Conservation (phyloP, 2,797 vertebrate species). For the Tadarida brasiliensis region DNA sequence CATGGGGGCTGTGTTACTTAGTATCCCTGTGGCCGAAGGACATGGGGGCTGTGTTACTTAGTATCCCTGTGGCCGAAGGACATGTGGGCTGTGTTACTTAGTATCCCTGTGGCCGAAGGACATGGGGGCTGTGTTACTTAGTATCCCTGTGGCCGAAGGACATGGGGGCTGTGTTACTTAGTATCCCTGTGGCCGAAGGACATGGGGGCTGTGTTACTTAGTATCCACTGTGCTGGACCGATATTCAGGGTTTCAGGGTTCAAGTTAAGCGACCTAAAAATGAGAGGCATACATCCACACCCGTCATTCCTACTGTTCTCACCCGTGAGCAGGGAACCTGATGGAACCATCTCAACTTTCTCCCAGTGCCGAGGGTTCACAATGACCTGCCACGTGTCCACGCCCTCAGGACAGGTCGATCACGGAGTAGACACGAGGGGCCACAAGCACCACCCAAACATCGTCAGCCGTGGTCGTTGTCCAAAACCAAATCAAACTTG, state of each 20-base stretch:
- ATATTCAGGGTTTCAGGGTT: neutral
- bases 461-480: rapidly evolving
- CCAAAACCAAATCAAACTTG: neutral
- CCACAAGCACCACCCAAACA: neutral
- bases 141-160: neutral
- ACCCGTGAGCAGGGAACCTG: neutral
- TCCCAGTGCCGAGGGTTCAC: neutral
- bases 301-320: neutral
- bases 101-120: too few species aligned
- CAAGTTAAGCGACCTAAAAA: neutral
- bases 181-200: neutral
- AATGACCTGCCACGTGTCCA: rapidly evolving
- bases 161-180: too few species aligned
- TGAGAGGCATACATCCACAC: rapidly evolving
- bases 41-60: neutral
- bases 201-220: neutral
- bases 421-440: rapidly evolving
- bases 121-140: neutral
- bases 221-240: too few species aligned
- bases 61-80: too few species aligned
- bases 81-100: neutral
- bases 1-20: neutral
- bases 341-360: neutral
- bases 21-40: too few species aligned
- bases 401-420: too few species aligned